phyloP scores from a whole-genome alignment of 1,140 invertebrate genomes.

The Cydia splendana region DNA sequence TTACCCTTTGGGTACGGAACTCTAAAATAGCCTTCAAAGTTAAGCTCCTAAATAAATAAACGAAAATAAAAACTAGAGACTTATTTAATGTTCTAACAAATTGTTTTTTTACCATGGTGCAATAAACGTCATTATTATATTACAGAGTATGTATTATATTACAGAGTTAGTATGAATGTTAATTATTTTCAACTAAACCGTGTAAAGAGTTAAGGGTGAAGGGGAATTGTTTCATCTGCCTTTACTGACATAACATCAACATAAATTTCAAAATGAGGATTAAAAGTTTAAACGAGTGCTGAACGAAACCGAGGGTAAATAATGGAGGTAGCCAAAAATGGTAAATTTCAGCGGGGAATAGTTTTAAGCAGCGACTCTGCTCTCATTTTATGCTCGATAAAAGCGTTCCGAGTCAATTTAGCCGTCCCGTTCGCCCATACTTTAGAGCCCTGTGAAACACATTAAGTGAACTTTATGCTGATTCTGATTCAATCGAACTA shows the following conservation, averaged over 20 bases:
- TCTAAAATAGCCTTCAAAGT: too few species aligned
- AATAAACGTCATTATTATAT: too few species aligned
- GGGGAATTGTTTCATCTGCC: not conserved
- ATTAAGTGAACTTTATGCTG: constrained; percentile 20
- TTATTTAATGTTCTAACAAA: too few species aligned
- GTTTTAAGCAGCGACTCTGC: constrained; percentile 24
- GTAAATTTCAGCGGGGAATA: constrained; percentile 26
- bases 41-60: too few species aligned
- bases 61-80: too few species aligned
- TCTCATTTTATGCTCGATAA: constrained; percentile 31
- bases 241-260: not conserved
- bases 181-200: not conserved
- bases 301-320: constrained; percentile 31
- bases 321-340: constrained; percentile 28
- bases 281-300: constrained; percentile 26
- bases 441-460: constrained; percentile 17
- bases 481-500: constrained; percentile 25
- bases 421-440: constrained; percentile 10
- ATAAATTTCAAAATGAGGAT: constrained; percentile 20
- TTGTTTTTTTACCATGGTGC: too few species aligned
- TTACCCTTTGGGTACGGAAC: too few species aligned
- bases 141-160: too few species aligned
- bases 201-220: not conserved
- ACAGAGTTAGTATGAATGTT: not conserved
- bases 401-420: constrained; percentile 30